Evolutionary conservation across 2,888 invertebrate species (phyloP), one percentile per base, ranked within the genome.

Genomic region (Drosophila kambysellisi): DNA sequence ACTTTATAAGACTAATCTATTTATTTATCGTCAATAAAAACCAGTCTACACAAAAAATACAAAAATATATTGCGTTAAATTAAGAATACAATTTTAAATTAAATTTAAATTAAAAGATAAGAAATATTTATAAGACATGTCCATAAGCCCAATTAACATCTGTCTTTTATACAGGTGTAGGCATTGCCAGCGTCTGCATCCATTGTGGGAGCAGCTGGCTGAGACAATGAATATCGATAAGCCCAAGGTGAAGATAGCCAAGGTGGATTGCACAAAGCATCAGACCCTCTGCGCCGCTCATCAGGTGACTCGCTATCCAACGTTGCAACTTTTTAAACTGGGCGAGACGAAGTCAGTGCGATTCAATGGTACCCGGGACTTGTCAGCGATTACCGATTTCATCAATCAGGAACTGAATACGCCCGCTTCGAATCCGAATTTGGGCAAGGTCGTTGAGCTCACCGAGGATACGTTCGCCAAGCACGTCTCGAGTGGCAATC

Each of bases 231-330:
- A 95, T 58, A 88, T 92, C 52, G 94, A 96, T 79, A 94, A 95
- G 30, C 94, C 95, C 56, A 90, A 91, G 81, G 95, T 98, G 43
- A 95, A 95, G 67, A 95, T 98, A 75, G 96, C 96, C 17, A 97
- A 97, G 93, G 95, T 98, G 35, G 98, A 98, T 92, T 98, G 98
- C 89, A 96, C 97, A 57, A 95, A 95, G 79, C 95, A 96, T 91
- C 95, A 95, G 74, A 94, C 95, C 17, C 94, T 97, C 3, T 98
- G 98, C 92, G 95, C 95, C 59, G 95, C 95, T 79, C 96, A 96
- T 91, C 96, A 97, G 82, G 95, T 98, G 52, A 96, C 92, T 7
- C 93, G 97, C 39, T 98, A 97, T 92, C 98, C 98, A 0, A 97
- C 97, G 5, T 93, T 98, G 17, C 95, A 97, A 78, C 97, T 97